Base-by-base conservation (phyloP, 2,888 invertebrate species). In the Lithosia quadra region DNA sequence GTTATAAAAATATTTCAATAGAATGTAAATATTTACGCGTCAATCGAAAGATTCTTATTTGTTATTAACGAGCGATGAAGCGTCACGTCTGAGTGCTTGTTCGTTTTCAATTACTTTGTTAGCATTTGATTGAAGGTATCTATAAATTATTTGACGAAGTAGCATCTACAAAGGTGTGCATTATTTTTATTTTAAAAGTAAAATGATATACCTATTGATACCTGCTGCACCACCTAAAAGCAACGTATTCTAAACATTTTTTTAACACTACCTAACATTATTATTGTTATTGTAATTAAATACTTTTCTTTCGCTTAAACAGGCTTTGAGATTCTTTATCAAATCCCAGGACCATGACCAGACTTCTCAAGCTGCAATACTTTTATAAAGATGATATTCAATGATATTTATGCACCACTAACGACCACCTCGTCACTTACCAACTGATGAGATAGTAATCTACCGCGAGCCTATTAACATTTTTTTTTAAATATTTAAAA, bases 1-100 rank as follows among this genome's bases (percentile, higher is more conserved):
- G 65, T 21, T 62, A 24, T 65, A 56, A 60, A 69, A 63, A 56
- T 53, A 34, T 43, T 55, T 63, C 28, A 21, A 64, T 72, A 79
- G 71, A 68, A 72, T 24, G 80, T 79, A 79, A 80, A 73, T 68
- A 70, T 63, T 69, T 69, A 60, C 66, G 73, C n/a, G 2, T 59
- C 22, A 43, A 43, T 33, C 11, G 7, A 36, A 39, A 67, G 33
- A 59, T 21, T 13, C 33, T 1, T 28, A 4, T 9, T 22, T 61
- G 24, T 53, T 55, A 22, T 11, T 22, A 55, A 55, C 21, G 55
- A 56, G 55, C 2, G 43, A 43, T 43, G 43, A 43, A 43, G 15
- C 43, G 55, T 11, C 22, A 15, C 22, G 55, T 22, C 55, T 13
- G 22, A 21, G 55, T 21, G 11, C 11, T 15, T 24, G 55, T 56